Evolutionary conservation across 2,113 vertebrate genomes (phyloP).

Genomic region (Nothoprocta pentlandii): DNA sequence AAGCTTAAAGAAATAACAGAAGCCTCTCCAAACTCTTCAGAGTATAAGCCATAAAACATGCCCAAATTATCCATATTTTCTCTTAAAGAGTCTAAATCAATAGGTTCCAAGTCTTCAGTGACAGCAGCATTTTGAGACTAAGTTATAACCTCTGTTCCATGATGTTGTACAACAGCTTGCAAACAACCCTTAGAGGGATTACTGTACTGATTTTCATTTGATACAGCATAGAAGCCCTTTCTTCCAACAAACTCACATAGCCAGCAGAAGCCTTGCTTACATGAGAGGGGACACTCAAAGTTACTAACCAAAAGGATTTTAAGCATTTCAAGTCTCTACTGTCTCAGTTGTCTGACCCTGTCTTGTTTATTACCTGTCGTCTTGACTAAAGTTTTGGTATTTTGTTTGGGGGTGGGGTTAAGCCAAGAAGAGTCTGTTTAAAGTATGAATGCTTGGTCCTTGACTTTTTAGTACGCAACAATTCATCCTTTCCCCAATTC

Average conservation of each 20-base stretch:
- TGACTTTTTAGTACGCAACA: background rate
- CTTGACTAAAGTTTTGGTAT: background rate
- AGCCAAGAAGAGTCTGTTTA: background rate
- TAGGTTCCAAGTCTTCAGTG: background rate
- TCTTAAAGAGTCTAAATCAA: background rate
- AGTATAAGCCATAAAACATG: background rate
- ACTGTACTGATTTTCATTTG: background rate
- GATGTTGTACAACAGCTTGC: background rate
- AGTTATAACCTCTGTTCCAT: background rate
- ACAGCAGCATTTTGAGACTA: background rate
- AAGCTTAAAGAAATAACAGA: background rate
- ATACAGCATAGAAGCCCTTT: background rate
- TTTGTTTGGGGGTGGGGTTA: background rate
- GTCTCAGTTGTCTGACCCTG: background rate
- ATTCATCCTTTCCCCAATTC: background rate
- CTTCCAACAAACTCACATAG: fast-evolving
- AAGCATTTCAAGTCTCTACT: background rate
- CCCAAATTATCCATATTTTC: background rate
- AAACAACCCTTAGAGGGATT: too few relatives aligned
- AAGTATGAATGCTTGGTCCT: fast-evolving
- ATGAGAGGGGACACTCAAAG: background rate
- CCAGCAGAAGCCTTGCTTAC: background rate
- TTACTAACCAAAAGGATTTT: background rate
- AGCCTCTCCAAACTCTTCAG: background rate
- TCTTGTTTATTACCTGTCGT: background rate